Conservation (phyloP, 2,113 vertebrate species). For the Hyperopisus bebe region DNA sequence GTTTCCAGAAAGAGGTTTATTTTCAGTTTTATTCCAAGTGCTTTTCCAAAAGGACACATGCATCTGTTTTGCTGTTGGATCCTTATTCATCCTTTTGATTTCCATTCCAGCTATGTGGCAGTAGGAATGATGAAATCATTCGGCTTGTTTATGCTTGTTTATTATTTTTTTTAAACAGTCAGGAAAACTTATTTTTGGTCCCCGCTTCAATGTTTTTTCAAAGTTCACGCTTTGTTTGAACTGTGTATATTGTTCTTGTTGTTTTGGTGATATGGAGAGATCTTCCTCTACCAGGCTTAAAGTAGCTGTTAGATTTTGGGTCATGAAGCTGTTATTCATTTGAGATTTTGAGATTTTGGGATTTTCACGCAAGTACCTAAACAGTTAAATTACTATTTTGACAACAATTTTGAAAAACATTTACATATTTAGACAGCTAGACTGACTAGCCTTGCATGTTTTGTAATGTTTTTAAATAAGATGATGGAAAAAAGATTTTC, state of each 20-base stretch:
- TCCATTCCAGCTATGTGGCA: neutral
- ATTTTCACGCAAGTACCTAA: neutral
- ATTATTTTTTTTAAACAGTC: neutral
- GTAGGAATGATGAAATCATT: neutral
- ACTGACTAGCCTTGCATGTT: neutral
- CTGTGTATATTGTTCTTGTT: neutral
- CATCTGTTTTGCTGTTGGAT: too few species aligned
- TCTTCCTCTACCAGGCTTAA: neutral
- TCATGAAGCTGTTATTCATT: neutral
- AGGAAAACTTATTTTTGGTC: neutral
- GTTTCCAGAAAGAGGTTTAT: neutral
- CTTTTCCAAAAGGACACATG: neutral
- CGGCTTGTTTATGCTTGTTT: constrained; percentile 1
- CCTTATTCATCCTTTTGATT: neutral
- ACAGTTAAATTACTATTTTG: neutral
- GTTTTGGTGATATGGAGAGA: neutral
- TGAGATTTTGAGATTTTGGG: neutral
- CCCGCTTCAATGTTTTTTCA: neutral
- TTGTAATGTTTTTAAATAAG: neutral
- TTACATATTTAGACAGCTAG: neutral
- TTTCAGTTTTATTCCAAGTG: neutral
- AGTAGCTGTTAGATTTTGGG: neutral
- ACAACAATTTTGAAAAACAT: neutral
- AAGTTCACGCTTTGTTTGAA: neutral
- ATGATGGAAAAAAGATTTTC: neutral